Conservation (phyloP, 2,113 vertebrate genomes). For the Pseudorasbora parva region DNA sequence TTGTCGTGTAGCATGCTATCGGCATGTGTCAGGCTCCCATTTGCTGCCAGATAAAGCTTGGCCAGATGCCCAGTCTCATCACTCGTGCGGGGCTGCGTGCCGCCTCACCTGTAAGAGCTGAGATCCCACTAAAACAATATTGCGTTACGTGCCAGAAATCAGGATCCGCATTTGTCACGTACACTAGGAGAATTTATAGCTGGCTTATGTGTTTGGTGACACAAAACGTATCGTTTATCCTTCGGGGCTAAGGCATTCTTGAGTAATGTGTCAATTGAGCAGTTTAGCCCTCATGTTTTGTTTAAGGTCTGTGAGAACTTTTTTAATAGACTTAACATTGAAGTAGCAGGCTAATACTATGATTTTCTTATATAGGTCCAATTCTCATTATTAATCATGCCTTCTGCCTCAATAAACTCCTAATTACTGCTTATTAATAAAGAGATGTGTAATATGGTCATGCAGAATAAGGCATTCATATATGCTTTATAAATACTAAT, state of each 20-base stretch:
- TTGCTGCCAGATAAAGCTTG: conserved; percentile 70
- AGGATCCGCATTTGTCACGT: conserved; percentile 40
- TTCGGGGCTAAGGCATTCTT: neutral
- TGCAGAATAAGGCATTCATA: too few species aligned
- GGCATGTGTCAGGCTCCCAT: conserved; percentile 53
- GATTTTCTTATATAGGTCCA: neutral
- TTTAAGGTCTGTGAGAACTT: neutral
- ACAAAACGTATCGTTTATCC: conserved; percentile 9
- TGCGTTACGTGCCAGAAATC: conserved; percentile 43
- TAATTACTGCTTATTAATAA: too few species aligned
- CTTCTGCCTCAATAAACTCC: too few species aligned
- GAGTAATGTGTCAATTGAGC: neutral
- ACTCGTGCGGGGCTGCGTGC: conserved; percentile 57
- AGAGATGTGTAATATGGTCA: too few species aligned
- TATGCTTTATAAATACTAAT: too few species aligned
- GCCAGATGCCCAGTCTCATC: conserved; percentile 61
- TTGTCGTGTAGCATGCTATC: conserved; percentile 54
- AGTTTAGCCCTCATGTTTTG: conserved; percentile 5
- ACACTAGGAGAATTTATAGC: conserved; percentile 43
- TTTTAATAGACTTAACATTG: neutral
- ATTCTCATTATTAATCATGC: too few species aligned
- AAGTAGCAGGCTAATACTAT: neutral
- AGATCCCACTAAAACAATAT: conserved; percentile 50
- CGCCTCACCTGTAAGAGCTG: conserved; percentile 62
- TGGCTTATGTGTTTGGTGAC: conserved; percentile 12